A percentile compares a stretch with the other conserved stretches of the same genome.
phyloP scores from a whole-genome alignment of 2,113 vertebrate genomes.

The Sus scrofa region DNA sequence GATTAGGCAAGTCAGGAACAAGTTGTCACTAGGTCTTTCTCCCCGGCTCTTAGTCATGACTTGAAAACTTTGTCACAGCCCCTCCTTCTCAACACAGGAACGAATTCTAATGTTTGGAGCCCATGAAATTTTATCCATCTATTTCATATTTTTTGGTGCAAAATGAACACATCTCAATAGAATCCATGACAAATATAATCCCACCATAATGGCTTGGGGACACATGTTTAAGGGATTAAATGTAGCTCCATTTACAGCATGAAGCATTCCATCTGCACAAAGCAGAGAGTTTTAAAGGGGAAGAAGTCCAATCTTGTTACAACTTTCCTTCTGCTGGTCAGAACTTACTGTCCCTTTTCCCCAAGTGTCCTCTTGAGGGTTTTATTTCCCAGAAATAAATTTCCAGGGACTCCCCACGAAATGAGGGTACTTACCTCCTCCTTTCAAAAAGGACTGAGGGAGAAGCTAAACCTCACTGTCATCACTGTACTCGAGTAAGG shows the following conservation, averaged over 20 bases:
- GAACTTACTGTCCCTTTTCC: neutral
- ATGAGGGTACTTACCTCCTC: neutral
- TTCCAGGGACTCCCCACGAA: neutral
- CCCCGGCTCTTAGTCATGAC: neutral
- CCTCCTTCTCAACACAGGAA: neutral
- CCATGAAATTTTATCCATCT: neutral
- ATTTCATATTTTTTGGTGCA: neutral
- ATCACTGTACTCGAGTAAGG: neutral
- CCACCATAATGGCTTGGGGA: neutral
- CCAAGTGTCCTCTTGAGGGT: neutral
- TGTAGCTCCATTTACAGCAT: neutral
- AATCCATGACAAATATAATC: constrained; percentile 15
- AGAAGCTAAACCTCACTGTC: neutral
- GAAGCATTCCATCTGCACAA: neutral
- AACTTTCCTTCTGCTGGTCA: neutral
- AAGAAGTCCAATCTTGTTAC: neutral
- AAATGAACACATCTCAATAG: constrained; percentile 37
- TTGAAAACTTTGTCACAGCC: too few species aligned
- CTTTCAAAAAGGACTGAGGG: neutral
- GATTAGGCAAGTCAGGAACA: neutral
- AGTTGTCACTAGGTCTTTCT: too few species aligned
- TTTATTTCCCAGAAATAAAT: neutral
- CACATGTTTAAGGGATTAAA: neutral
- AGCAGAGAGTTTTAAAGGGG: neutral
- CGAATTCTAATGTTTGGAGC: neutral